Evolutionary conservation across 2,797 vertebrate species (phyloP), one percentile per base, ranked within the genome.

Genomic region (Leuciscus waleckii): DNA sequence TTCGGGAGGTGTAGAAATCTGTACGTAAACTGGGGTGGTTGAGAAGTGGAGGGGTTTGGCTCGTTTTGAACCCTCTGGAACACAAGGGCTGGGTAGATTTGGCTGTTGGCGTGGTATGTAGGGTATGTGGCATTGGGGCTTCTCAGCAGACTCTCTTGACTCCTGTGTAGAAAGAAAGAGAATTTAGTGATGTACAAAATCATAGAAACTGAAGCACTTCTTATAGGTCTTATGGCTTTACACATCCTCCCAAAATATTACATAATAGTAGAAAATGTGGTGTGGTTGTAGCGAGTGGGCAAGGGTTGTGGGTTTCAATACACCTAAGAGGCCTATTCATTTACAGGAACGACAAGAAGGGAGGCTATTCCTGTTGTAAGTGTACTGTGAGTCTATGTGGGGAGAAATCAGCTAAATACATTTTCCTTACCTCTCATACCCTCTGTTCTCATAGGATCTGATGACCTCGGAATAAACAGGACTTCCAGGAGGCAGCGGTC

Each of bases 101-200:
- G 94, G 10, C 92, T 93, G 56, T 95, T 94, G 0, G 94, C 90
- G 82, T 91, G 93, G 88, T 94, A 94, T 61, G 94, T 89, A 26
- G 93, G 68, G 21, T 85, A 43, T 39, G 77, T 93, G 0, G 93
- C 90, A 39, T 92, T 80, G 23, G 93, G 90, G 9, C 91, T 90
- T 89, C 95, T 95, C 91, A 95, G 90, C 78, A 96, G 85, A 88
- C 92, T 95, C 90, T 95, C 95, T 89, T 95, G 94, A 89, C 95
- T 95, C 92, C 95, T 96, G 88, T 41, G 67, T 7, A 41, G 39
- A 51, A 51, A 67, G 58, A n/a, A 4, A 69, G 79, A 83, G 56
- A n/a, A 41, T 32, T 39, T 23, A 19, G 41, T 75, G 8, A 61
- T 54, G 21, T 26, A 35, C 10, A 54, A 75, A 58, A 26, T 77